phyloP scores from a whole-genome alignment of 2,113 vertebrate species.

The Ctenomys sociabilis region DNA sequence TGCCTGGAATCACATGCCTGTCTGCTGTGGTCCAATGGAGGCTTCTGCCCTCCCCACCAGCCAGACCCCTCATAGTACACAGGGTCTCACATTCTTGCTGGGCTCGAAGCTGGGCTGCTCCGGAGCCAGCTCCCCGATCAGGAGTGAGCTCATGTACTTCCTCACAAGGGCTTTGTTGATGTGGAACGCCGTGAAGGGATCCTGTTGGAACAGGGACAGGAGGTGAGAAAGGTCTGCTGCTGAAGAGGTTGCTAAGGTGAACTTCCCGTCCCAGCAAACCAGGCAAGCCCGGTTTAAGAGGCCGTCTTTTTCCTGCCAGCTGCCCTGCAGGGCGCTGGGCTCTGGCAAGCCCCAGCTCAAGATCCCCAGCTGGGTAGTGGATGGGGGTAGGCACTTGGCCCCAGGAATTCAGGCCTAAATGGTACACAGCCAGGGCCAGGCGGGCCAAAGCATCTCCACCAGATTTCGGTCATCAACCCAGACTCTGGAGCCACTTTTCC shows the following conservation, averaged over 20 bases:
- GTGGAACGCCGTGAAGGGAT: constrained; percentile 90
- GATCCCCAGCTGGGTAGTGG: neutral
- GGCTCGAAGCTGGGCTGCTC: constrained; percentile 89
- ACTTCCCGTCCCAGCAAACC: neutral
- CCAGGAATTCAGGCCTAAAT: neutral
- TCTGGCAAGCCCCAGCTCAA: neutral
- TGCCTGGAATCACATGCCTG: neutral
- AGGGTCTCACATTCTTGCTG: constrained; percentile 88
- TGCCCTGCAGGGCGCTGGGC: neutral
- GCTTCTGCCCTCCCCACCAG: neutral
- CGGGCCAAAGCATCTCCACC: neutral
- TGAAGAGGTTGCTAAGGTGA: neutral
- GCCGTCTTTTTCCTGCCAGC: neutral
- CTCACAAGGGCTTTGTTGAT: constrained; percentile 87
- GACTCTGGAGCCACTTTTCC: neutral
- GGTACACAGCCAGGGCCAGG: neutral
- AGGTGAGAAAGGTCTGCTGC: neutral
- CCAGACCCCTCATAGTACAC: neutral
- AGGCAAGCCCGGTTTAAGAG: no score
- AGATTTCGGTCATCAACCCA: neutral
- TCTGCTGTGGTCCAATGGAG: neutral
- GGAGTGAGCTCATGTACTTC: constrained; percentile 87
- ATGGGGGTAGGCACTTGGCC: neutral
- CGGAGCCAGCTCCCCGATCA: constrained; percentile 89
- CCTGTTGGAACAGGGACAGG: constrained; percentile 79